phyloP scores from a whole-genome alignment of 2,888 invertebrate genomes.

The Peribatodes rhomboidaria region DNA sequence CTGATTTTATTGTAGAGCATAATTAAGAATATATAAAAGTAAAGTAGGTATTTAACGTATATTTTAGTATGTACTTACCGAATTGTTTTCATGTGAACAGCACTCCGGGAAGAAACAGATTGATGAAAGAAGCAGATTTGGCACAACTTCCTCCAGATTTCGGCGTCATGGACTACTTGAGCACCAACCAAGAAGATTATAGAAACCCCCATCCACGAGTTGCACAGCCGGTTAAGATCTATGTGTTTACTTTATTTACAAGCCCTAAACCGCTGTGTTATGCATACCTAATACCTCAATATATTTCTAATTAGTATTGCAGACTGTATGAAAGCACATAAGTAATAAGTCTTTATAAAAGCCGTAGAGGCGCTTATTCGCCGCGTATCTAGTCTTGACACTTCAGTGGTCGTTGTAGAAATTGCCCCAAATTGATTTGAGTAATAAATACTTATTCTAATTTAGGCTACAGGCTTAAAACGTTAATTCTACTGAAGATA shows the following conservation, averaged over 20 bases:
- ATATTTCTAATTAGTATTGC: neutral
- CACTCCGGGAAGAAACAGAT: constrained; percentile 75
- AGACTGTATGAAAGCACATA: too few relatives aligned
- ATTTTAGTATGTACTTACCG: neutral
- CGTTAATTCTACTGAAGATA: too few relatives aligned
- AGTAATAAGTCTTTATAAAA: too few relatives aligned
- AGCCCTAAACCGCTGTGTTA: neutral
- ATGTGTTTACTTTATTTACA: neutral
- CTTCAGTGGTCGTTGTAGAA: too few relatives aligned
- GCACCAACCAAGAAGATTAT: constrained; percentile 84
- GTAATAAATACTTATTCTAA: too few relatives aligned
- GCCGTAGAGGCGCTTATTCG: too few relatives aligned
- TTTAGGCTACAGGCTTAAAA: too few relatives aligned
- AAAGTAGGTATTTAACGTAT: neutral
- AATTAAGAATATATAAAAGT: neutral
- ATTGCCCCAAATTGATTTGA: too few relatives aligned
- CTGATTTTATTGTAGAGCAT: too few relatives aligned
- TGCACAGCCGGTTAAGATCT: constrained; percentile 74
- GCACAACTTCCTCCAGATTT: constrained; percentile 74
- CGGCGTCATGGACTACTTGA: constrained; percentile 77
- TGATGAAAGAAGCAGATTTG: constrained; percentile 76
- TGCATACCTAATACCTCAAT: neutral
- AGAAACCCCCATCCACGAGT: constrained; percentile 78
- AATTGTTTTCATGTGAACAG: constrained; percentile 49
- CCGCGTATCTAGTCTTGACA: too few relatives aligned